Evolutionary conservation across 1,140 invertebrate genomes (phyloP).

Genomic region (Aphis gossypii): DNA sequence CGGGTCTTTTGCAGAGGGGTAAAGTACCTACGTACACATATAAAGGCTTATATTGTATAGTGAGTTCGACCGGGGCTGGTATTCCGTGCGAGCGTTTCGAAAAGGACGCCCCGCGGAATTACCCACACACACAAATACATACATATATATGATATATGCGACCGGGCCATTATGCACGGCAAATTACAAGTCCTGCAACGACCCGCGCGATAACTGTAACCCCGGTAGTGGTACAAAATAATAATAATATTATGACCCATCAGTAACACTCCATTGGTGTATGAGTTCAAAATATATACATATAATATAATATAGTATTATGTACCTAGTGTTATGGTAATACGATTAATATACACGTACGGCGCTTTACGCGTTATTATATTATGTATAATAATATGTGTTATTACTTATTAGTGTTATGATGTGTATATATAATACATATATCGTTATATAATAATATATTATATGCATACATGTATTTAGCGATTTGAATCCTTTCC

Average conservation of each 20-base stretch:
- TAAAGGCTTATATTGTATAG: conserved; percentile 6
- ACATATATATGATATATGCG: not conserved
- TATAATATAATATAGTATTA: not conserved
- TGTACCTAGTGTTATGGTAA: conserved; percentile 30
- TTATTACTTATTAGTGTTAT: conserved; percentile 16
- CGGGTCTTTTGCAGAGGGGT: not conserved
- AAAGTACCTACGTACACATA: not conserved
- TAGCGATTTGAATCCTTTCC: not conserved
- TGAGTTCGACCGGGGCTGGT: not conserved
- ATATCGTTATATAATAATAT: not conserved
- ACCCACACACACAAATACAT: not conserved
- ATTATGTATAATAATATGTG: not conserved
- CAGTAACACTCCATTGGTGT: not conserved
- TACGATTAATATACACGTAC: conserved; percentile 38
- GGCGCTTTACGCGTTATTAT: conserved; percentile 29
- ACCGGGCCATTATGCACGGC: conserved; percentile 42
- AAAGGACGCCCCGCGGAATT: conserved; percentile 1
- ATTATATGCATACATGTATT: not conserved
- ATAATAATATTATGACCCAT: not conserved
- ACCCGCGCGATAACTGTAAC: not conserved
- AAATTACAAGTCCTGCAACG: conserved; percentile 5
- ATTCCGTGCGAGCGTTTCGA: not conserved
- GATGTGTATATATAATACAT: not conserved
- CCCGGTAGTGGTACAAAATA: not conserved
- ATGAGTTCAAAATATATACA: not conserved